Evolutionary conservation across 64 coral and sea anemone genomes (phyloP).

Genomic region (Anthopleura sola): DNA sequence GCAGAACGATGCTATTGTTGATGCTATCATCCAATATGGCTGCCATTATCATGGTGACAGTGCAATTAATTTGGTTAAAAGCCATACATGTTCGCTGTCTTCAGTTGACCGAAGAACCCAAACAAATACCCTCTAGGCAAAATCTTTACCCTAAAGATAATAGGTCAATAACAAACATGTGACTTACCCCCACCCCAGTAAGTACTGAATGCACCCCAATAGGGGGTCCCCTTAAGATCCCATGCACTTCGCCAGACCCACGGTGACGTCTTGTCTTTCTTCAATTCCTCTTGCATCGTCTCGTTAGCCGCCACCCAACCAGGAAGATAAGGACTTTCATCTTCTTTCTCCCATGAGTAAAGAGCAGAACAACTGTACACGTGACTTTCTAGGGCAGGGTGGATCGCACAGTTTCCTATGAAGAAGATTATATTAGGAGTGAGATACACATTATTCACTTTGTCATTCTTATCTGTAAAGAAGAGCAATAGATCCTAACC

Average conservation of each 20-base stretch:
- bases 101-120: no score
- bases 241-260: conserved; percentile 75
- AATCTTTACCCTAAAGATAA: neutral
- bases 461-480: no score
- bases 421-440: no score
- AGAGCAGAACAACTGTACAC: conserved; percentile 15
- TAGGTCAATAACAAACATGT: neutral
- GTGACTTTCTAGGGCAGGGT: neutral
- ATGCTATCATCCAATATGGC: no score
- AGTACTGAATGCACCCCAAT: conserved; percentile 56
- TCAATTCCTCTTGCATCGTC: conserved; percentile 22
- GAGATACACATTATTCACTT: no score
- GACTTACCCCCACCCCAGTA: conserved; percentile 78
- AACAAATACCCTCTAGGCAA: no score
- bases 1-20: no score
- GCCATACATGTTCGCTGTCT: no score
- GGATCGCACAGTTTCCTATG: neutral
- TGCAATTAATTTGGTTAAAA: no score
- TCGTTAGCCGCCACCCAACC: conserved; percentile 43
- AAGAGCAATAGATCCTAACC: no score
- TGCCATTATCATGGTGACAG: no score
- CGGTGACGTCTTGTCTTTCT: conserved; percentile 36
- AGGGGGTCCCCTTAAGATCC: conserved; percentile 59
- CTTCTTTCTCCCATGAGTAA: conserved; percentile 60
- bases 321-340: conserved; percentile 21